Evolutionary conservation across 2,113 vertebrate species (phyloP).

Genomic region (Nothoprocta pentlandii): DNA sequence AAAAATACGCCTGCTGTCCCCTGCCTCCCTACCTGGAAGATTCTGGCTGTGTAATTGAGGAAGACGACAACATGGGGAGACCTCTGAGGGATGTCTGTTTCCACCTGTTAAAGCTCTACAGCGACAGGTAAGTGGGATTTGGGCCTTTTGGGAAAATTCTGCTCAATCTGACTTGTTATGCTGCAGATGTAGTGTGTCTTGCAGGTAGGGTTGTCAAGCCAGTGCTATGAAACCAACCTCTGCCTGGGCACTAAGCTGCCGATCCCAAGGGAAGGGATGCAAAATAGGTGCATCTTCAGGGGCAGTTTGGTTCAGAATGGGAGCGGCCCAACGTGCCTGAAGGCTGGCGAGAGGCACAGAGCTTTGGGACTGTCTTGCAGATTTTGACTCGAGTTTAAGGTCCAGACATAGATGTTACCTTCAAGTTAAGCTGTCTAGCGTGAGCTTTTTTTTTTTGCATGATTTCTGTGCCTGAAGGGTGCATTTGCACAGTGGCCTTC

Average conservation of each 20-base stretch:
- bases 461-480: not conserved
- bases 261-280: not conserved
- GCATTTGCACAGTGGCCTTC: not conserved
- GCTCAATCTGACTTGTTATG: not conserved
- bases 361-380: too few species aligned
- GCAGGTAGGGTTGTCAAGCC: not conserved
- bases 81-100: slow-evolving; percentile 91
- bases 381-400: not conserved
- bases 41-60: slow-evolving; percentile 59
- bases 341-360: not conserved
- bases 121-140: slow-evolving; percentile 86
- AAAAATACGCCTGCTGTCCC: slow-evolving; percentile 88
- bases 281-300: too few species aligned
- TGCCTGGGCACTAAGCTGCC: too few species aligned
- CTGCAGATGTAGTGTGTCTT: not conserved
- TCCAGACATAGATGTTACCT: not conserved
- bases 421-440: not conserved
- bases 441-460: fast-evolving
- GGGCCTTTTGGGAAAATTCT: not conserved
- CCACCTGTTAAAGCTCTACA: slow-evolving; percentile 95
- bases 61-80: slow-evolving; percentile 63
- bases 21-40: slow-evolving; percentile 90
- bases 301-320: not conserved
- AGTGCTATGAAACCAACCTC: not conserved
- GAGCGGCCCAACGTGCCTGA: too few species aligned